These are phyloP conservation scores for Strix aluco DNA, from an alignment of 2,113 vertebrate species.

Conservation along the genomic window DNA sequence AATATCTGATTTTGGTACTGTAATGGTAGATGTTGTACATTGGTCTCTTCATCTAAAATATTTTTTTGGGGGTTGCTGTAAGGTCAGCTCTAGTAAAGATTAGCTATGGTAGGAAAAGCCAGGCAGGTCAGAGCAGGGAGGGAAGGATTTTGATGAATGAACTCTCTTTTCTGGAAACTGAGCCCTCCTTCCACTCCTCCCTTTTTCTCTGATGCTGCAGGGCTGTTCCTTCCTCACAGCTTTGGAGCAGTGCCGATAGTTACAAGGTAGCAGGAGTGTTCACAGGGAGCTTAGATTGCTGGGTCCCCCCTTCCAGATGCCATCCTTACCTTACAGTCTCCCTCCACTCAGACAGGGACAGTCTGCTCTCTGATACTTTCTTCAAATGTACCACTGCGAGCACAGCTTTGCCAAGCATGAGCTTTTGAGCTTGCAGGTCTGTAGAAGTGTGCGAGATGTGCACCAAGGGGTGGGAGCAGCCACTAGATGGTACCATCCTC, in stretches of 20 bases:
- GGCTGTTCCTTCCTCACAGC: not conserved
- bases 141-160: not conserved
- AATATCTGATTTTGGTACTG: not conserved
- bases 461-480: not conserved
- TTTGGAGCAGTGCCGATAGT: not conserved
- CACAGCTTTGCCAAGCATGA: not conserved
- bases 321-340: not conserved
- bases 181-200: not conserved
- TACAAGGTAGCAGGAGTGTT: not conserved
- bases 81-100: not conserved
- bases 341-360: not conserved
- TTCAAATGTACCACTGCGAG: not conserved
- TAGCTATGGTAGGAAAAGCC: not conserved
- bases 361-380: not conserved
- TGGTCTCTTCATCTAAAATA: not conserved
- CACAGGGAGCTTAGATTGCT: not conserved
- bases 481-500: not conserved
- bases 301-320: not conserved
- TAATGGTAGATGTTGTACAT: not conserved
- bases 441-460: fast-evolving
- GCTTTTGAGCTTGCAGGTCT: not conserved
- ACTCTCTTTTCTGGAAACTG: not conserved
- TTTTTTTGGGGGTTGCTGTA: not conserved
- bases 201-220: not conserved
- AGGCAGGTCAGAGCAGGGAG: not conserved